A percentile compares a stretch with the other conserved stretches of the same genome.
Evolutionary conservation across 2,113 vertebrate genomes (phyloP).

Genomic region (Hippocampus guttulatus): DNA sequence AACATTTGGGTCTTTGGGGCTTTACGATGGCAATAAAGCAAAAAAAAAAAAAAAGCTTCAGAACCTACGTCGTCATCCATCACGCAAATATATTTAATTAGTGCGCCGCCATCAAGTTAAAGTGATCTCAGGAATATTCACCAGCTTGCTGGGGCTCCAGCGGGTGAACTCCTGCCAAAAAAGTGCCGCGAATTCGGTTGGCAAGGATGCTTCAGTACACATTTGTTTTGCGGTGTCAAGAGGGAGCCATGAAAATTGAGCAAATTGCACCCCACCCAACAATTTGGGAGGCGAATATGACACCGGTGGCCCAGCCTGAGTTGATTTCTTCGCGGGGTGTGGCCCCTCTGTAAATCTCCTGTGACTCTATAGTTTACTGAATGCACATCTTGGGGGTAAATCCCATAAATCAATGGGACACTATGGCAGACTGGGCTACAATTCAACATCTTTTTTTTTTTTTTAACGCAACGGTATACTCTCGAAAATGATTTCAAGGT

Average conservation of each 20-base stretch:
- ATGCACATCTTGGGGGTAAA: neutral
- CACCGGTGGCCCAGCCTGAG: slow-evolving; percentile 7
- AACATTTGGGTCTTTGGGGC: slow-evolving; percentile 47
- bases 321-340: slow-evolving; percentile 12
- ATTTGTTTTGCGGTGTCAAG: slow-evolving; percentile 36
- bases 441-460: slow-evolving; percentile 7
- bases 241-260: slow-evolving; percentile 37
- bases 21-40: slow-evolving; percentile 44
- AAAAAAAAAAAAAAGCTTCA: slow-evolving; percentile 27
- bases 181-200: slow-evolving; percentile 30
- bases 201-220: slow-evolving; percentile 23
- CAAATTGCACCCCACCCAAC: slow-evolving; percentile 27
- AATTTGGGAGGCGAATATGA: slow-evolving; percentile 28
- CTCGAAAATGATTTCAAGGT: neutral
- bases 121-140: slow-evolving; percentile 20
- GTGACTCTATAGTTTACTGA: slow-evolving; percentile 3
- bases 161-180: slow-evolving; percentile 24
- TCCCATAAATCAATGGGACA: slow-evolving; percentile 8
- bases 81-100: slow-evolving; percentile 38
- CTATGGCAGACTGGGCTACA: neutral
- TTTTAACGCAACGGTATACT: slow-evolving; percentile 3
- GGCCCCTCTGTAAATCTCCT: slow-evolving; percentile 8
- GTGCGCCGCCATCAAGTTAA: slow-evolving; percentile 18
- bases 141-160: slow-evolving; percentile 11
- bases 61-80: slow-evolving; percentile 28